These are phyloP conservation scores for Copidosoma aretas DNA, from an alignment of 2,888 invertebrate species.

Conservation along the genomic window DNA sequence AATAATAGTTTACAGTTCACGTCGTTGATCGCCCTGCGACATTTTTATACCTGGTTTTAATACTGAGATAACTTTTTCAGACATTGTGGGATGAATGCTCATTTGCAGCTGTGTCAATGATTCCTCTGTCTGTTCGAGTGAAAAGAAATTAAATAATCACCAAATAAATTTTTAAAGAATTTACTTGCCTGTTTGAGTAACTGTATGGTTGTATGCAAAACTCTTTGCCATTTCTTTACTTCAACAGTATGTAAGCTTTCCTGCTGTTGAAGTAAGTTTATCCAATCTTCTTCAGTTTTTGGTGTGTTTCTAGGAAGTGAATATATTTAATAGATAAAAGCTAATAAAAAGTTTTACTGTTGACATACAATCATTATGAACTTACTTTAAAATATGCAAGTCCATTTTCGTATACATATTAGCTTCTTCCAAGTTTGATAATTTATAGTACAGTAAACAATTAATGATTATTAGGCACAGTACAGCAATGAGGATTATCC, in stretches of 20 bases:
- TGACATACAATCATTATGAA: slow-evolving; percentile 18
- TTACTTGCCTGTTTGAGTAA: slow-evolving; percentile 74
- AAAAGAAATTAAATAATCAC: slow-evolving; percentile 10
- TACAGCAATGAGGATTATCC: slow-evolving; percentile 70
- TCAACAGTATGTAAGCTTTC: slow-evolving; percentile 81
- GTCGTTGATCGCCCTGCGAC: slow-evolving; percentile 49
- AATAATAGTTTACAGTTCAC: slow-evolving; percentile 44
- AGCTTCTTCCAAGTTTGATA: slow-evolving; percentile 75
- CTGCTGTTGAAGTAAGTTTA: slow-evolving; percentile 79
- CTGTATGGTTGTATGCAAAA: slow-evolving; percentile 74
- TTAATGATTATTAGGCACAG: slow-evolving; percentile 73
- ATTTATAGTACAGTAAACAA: slow-evolving; percentile 82
- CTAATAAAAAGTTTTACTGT: background rate
- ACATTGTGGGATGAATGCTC: slow-evolving; percentile 67
- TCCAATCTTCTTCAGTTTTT: slow-evolving; percentile 82
- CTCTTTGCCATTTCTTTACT: slow-evolving; percentile 82
- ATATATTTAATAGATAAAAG: background rate
- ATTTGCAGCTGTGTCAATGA: slow-evolving; percentile 77
- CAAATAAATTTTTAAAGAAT: slow-evolving; percentile 33
- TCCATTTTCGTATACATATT: slow-evolving; percentile 65
- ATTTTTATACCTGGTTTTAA: slow-evolving; percentile 59
- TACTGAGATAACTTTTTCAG: slow-evolving; percentile 65
- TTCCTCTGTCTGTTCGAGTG: slow-evolving; percentile 73
- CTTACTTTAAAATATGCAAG: slow-evolving; percentile 65
- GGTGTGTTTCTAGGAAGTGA: slow-evolving; percentile 69